phyloP scores from a whole-genome alignment of 2,888 invertebrate species.

The Lamproptera curius region DNA sequence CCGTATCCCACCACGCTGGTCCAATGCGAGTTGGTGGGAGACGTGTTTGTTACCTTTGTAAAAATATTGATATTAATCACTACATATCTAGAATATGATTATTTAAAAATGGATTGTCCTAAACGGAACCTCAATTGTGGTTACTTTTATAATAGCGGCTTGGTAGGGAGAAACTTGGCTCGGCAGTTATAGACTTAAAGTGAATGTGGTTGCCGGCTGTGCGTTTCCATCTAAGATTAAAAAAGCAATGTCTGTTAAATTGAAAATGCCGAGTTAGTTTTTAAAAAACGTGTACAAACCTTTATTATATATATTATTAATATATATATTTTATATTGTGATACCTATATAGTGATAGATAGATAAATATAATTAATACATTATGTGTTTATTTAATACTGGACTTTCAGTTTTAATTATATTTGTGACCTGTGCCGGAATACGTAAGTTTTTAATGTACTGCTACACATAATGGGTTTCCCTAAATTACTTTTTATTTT shows the following conservation, averaged over 20 bases:
- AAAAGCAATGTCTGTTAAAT: conserved; percentile 5
- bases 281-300: no score
- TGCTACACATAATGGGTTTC: no score
- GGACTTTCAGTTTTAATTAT: conserved; percentile 38
- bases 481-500: no score
- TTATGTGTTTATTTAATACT: conserved; percentile 45
- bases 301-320: no score
- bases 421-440: conserved; percentile 35
- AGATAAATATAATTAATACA: conserved; percentile 18
- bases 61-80: no score
- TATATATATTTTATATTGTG: no score
- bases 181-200: conserved; percentile 6
- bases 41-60: no score
- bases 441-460: conserved; percentile 37
- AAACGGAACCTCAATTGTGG: conserved; percentile 1
- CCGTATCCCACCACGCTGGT: no score
- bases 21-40: no score
- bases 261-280: neutral
- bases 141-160: conserved; percentile 1
- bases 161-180: conserved; percentile 7
- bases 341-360: no score
- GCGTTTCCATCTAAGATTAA: neutral
- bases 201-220: conserved; percentile 1
- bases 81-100: no score
- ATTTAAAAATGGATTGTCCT: conserved; percentile 8